Evolutionary conservation across 2,888 invertebrate species (phyloP).

Genomic region (Ecdyonurus torrentis): DNA sequence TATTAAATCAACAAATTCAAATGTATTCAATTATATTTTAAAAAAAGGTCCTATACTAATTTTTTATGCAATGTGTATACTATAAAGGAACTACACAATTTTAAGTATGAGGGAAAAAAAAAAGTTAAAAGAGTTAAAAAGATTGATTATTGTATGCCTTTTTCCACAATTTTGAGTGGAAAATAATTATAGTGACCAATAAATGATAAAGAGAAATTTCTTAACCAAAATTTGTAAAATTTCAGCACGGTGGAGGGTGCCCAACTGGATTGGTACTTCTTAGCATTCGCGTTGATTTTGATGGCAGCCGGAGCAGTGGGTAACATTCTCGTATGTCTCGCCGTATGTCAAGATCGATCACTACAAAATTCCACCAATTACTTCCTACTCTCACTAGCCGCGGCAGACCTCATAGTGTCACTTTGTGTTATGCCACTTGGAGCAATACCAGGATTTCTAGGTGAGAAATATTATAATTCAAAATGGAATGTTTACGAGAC

Average conservation of each 20-base stretch:
- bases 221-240: too few species aligned
- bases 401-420: slow-evolving; percentile 86
- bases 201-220: too few species aligned
- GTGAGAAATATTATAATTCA: slow-evolving; percentile 37
- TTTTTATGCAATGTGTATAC: too few species aligned
- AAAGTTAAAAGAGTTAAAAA: not conserved
- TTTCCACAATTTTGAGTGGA: too few species aligned
- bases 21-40: too few species aligned
- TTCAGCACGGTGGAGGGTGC: not conserved
- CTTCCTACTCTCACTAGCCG: slow-evolving; percentile 80
- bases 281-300: slow-evolving; percentile 60
- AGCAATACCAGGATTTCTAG: slow-evolving; percentile 82
- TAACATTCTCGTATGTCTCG: slow-evolving; percentile 84
- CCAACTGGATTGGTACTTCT: slow-evolving; percentile 54
- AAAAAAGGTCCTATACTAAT: too few species aligned
- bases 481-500: too few species aligned
- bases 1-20: too few species aligned
- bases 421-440: slow-evolving; percentile 92
- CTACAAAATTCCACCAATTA: slow-evolving; percentile 93
- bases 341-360: slow-evolving; percentile 75
- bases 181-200: too few species aligned
- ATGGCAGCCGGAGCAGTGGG: slow-evolving; percentile 80
- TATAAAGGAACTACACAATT: too few species aligned
- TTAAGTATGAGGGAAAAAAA: too few species aligned
- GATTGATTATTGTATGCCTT: not conserved